These are phyloP conservation scores for Anisognathus igniventris DNA, from an alignment of 2,797 vertebrate species.

Conservation along the genomic window DNA sequence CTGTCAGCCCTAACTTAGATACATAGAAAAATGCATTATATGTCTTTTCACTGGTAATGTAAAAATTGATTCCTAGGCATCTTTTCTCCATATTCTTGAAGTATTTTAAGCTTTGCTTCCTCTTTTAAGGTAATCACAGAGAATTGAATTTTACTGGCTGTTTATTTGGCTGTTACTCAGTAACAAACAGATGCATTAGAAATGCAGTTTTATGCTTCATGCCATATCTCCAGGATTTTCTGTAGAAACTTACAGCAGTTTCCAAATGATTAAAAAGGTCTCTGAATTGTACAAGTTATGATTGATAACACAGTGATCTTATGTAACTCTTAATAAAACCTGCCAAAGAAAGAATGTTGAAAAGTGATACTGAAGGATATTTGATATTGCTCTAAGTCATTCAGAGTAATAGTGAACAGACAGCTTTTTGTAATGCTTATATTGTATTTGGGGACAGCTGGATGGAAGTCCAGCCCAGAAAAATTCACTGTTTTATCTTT, in stretches of 20 bases:
- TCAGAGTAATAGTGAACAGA: not conserved
- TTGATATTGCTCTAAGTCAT: not conserved
- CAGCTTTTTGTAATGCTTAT: not conserved
- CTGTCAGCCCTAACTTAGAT: not conserved
- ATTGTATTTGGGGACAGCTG: not conserved
- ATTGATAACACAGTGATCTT: not conserved
- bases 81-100: not conserved
- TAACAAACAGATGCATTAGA: not conserved
- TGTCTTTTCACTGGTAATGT: not conserved
- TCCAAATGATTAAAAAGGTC: constrained; percentile 1
- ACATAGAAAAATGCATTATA: not conserved
- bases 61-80: not conserved
- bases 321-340: not conserved
- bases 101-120: not conserved
- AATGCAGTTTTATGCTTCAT: not conserved
- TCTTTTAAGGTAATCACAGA: not conserved
- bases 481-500: not conserved
- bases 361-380: not conserved
- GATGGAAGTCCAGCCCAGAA: not conserved
- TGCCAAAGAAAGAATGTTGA: not conserved
- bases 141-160: not conserved
- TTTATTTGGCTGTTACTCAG: not conserved
- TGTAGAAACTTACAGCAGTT: not conserved
- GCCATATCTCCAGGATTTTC: not conserved
- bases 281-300: not conserved